Evolutionary conservation across 2,888 invertebrate genomes (phyloP).

Genomic region (Cinara cedri): DNA sequence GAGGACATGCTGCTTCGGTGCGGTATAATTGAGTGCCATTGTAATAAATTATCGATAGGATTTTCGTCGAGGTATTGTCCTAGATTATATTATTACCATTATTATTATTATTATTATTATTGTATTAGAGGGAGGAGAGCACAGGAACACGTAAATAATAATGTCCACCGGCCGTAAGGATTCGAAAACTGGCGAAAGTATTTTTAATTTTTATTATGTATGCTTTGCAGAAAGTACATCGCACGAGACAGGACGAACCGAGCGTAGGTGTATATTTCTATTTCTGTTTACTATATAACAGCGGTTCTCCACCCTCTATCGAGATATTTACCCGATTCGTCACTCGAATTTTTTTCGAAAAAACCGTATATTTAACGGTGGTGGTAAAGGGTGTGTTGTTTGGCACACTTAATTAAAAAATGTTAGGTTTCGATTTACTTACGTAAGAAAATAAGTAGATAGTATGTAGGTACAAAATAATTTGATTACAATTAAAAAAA

Average conservation of each 20-base stretch:
- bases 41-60: neutral
- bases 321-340: no score
- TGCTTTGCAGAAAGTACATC: neutral
- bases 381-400: no score
- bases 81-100: conserved; percentile 9
- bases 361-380: no score
- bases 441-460: no score
- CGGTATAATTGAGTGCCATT: conserved; percentile 2
- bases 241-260: neutral
- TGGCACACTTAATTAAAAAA: no score
- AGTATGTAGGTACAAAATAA: no score
- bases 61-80: conserved; percentile 4
- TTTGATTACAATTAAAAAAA: no score
- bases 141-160: no score
- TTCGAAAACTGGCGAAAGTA: conserved; percentile 21
- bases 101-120: neutral
- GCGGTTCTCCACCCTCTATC: no score
- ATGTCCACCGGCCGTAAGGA: neutral
- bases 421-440: no score
- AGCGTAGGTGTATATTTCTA: neutral
- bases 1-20: neutral
- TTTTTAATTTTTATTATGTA: neutral
- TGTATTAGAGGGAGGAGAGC: neutral
- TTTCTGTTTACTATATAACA: neutral
- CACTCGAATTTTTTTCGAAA: no score